A percentile compares a stretch with the other conserved stretches of the same genome.
Evolutionary conservation across 2,113 vertebrate species (phyloP).

Genomic region (Oophaga pumilio): DNA sequence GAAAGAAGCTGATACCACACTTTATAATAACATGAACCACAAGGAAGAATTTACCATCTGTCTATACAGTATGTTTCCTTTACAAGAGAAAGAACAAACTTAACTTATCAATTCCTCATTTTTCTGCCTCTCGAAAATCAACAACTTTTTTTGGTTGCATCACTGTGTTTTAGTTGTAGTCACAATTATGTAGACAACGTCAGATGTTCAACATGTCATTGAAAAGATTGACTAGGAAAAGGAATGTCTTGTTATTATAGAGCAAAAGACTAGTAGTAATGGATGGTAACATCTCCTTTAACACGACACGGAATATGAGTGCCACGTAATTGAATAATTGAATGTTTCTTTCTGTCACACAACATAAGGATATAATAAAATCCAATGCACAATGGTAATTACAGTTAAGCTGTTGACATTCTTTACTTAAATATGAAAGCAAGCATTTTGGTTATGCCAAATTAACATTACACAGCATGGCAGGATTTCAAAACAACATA

Average conservation of each 20-base stretch:
- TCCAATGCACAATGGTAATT: neutral
- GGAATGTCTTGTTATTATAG: conserved; percentile 51
- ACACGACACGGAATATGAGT: neutral
- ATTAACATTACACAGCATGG: neutral
- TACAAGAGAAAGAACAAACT: conserved; percentile 67
- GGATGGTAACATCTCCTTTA: neutral
- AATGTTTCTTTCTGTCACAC: neutral
- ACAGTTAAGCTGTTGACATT: neutral
- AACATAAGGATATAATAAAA: neutral
- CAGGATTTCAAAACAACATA: neutral
- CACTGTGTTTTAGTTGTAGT: conserved; percentile 68
- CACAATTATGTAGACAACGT: conserved; percentile 59
- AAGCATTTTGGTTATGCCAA: neutral
- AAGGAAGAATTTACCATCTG: conserved; percentile 70
- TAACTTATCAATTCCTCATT: conserved; percentile 68
- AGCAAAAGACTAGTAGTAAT: conserved; percentile 31
- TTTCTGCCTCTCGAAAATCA: conserved; percentile 65
- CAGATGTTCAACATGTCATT: conserved; percentile 38
- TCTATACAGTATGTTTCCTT: conserved; percentile 67
- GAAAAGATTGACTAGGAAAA: conserved; percentile 47
- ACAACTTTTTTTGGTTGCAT: conserved; percentile 69
- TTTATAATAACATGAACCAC: conserved; percentile 75
- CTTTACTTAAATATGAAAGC: neutral
- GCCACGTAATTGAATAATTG: neutral
- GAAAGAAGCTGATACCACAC: conserved; percentile 72